phyloP scores from a whole-genome alignment of 2,113 vertebrate genomes.

The Cervus canadensis region DNA sequence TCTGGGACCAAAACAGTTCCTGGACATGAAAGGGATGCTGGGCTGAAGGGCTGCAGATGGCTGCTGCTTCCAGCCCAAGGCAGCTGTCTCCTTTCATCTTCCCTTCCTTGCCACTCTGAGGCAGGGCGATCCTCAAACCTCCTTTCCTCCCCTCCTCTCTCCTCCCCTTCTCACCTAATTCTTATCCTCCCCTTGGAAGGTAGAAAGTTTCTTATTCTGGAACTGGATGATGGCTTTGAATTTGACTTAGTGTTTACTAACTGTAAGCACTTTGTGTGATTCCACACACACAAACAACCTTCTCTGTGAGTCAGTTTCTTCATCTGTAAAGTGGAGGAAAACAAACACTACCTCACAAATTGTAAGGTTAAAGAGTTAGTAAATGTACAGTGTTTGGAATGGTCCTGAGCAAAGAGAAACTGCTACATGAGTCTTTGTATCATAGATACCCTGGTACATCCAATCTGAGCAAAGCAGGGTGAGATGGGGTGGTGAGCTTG shows the following conservation, averaged over 20 bases:
- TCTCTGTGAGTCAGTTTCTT: conserved; percentile 43
- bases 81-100: conserved; percentile 28
- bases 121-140: background rate
- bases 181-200: background rate
- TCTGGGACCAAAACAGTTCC: conserved; percentile 34
- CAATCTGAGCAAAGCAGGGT: background rate
- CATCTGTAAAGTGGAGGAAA: conserved; percentile 15
- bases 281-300: background rate
- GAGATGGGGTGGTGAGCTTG: background rate
- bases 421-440: background rate
- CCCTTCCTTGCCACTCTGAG: background rate
- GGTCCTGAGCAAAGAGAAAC: background rate
- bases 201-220: background rate
- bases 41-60: conserved; percentile 30
- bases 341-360: background rate
- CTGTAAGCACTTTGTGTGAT: background rate
- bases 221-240: background rate
- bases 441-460: background rate
- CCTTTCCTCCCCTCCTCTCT: background rate
- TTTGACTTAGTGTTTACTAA: background rate
- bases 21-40: background rate
- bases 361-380: background rate
- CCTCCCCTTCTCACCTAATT: background rate
- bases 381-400: background rate
- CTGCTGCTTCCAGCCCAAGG: conserved; percentile 8